Percentiles rank a stretch among this genome's conserved stretches.
phyloP scores from a whole-genome alignment of 2,888 invertebrate species.

The Aleiodes leptofemur region DNA sequence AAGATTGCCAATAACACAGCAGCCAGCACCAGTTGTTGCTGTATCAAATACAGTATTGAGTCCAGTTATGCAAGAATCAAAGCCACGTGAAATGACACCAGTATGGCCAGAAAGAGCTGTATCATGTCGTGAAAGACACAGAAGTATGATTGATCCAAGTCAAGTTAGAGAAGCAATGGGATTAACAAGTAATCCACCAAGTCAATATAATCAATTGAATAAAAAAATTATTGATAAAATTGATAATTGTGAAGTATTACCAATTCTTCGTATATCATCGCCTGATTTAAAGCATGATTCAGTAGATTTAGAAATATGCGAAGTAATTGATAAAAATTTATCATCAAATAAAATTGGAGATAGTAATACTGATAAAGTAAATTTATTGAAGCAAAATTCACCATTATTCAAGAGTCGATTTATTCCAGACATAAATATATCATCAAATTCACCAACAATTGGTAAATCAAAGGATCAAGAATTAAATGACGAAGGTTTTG shows the following conservation, averaged over 20 bases:
- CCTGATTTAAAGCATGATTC: neutral
- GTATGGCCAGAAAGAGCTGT: constrained; percentile 70
- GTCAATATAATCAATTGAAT: constrained; percentile 60
- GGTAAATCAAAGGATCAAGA: constrained; percentile 80
- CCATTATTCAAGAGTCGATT: constrained; percentile 64
- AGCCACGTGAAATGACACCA: constrained; percentile 67
- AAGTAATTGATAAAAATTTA: constrained; percentile 22
- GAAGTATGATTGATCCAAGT: constrained; percentile 75
- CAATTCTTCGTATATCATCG: neutral
- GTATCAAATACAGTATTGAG: constrained; percentile 73
- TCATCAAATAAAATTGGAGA: neutral
- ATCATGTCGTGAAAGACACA: constrained; percentile 71
- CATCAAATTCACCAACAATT: constrained; percentile 67
- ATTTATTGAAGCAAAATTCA: constrained; percentile 28
- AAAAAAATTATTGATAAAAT: neutral
- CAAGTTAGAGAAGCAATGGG: constrained; percentile 71
- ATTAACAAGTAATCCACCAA: constrained; percentile 66
- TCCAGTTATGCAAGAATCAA: constrained; percentile 74
- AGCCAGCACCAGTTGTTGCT: constrained; percentile 69
- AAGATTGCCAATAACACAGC: constrained; percentile 64
- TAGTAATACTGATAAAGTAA: neutral
- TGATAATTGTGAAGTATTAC: neutral
- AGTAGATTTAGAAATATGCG: neutral
- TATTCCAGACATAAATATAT: constrained; percentile 76
- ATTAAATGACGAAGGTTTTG: constrained; percentile 91